Base-by-base conservation (phyloP, 1,140 invertebrate genomes). In the Dysdera silvatica region DNA sequence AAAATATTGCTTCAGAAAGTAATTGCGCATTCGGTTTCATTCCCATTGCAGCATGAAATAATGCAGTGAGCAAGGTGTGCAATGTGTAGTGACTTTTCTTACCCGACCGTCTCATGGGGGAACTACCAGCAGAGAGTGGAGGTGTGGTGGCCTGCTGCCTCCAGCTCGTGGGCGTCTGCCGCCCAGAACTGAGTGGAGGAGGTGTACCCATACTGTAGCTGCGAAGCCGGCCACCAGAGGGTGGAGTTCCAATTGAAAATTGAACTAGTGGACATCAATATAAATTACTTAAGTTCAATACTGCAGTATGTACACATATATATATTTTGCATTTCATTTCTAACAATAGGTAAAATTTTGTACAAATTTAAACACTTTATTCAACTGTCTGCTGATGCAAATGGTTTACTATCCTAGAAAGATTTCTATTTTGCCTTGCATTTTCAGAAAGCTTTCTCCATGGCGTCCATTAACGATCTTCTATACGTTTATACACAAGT, bases 211-310 rank as follows among this genome's bases (percentile, higher is more conserved):
- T 81, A 40, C 81, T 71, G 63, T 84, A 83, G 58, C 83, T 81
- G 54, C 84, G 82, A 66, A 85, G 80, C 69, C 84, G 81, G 6
- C 74, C 31, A 78, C 82, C 41, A 37, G 82, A 82, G 7, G 90
- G 90, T 32, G 91, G 89, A 41, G 90, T 91, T n/a, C 89, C 89
- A 76, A 94, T 88, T 45, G 85, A 85, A 77, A 93, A 94, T 72
- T 92, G 89, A 49, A 91, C 84, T 84, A 62, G 16, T 60, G 56
- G 20, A 59, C 59, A n/a, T 14, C 3, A 51, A 24, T n/a, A 24
- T 51, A 2, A 4, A 6, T 14, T 51, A 29, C 18, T 8, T 3
- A 16, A 28, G 48, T 8, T 51, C 3, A 28, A 51, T 51, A 51
- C 31, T 51, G 1, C 35, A 10, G 35, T 37, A 37, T 14, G 23